Evolutionary conservation across 2,113 vertebrate genomes (phyloP).

Genomic region (Theristicus caerulescens): DNA sequence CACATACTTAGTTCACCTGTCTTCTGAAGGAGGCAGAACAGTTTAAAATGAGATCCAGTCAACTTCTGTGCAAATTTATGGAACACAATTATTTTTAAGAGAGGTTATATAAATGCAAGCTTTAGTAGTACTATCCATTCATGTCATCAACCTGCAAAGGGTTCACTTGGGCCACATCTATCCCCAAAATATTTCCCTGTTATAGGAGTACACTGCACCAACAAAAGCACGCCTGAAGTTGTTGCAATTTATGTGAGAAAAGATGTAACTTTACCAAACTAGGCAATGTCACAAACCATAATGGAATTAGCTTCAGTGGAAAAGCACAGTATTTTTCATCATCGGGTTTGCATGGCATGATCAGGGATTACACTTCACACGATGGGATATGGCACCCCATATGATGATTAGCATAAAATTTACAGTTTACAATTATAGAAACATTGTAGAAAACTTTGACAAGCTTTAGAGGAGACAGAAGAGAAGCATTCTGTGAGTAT

Average conservation of each 20-base stretch:
- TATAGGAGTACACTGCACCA: background rate
- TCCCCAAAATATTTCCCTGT: background rate
- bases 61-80: background rate
- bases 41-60: background rate
- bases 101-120: background rate
- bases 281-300: background rate
- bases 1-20: background rate
- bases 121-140: background rate
- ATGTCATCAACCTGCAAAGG: background rate
- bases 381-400: background rate
- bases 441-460: background rate
- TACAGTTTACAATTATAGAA: background rate
- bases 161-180: background rate
- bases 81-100: background rate
- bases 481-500: background rate
- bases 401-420: background rate
- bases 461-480: background rate
- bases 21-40: background rate
- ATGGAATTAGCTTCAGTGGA: background rate
- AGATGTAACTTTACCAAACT: background rate
- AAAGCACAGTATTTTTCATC: background rate
- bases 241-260: background rate
- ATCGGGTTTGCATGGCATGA: background rate
- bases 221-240: background rate
- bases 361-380: background rate